Percentiles rank a stretch among this genome's conserved stretches.
Conservation (phyloP, 2,113 vertebrate species). For the Phalacrocorax pelagicus region DNA sequence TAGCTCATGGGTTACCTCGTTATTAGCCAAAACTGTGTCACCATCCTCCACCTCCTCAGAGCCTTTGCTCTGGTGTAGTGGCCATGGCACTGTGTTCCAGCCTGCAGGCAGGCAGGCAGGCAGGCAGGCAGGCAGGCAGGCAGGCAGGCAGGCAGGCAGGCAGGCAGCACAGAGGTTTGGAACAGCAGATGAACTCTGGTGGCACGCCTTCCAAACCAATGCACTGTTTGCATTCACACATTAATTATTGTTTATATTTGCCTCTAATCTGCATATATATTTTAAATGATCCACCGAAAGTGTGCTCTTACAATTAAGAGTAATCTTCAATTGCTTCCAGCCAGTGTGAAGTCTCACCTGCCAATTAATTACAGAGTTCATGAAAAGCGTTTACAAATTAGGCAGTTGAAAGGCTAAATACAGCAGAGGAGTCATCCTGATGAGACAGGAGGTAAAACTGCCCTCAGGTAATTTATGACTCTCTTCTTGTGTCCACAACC, state of each 20-base stretch:
- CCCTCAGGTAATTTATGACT: background rate
- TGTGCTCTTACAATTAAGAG: background rate
- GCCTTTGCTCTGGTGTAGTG: rapidly evolving
- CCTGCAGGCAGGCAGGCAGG: too few species aligned
- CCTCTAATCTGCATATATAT: background rate
- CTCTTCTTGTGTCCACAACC: background rate
- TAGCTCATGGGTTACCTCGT: background rate
- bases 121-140: too few species aligned
- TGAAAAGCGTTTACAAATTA: constrained; percentile 7
- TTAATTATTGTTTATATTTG: constrained; percentile 14
- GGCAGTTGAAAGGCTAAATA: background rate
- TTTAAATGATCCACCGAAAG: background rate
- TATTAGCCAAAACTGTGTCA: background rate
- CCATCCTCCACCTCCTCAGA: background rate
- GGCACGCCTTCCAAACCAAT: background rate
- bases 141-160: background rate
- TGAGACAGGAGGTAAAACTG: constrained; percentile 6
- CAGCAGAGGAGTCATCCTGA: background rate
- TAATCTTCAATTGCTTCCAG: constrained; percentile 32
- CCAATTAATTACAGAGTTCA: constrained; percentile 18
- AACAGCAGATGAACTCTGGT: background rate
- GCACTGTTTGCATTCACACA: background rate
- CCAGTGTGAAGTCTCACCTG: background rate
- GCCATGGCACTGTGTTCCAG: rapidly evolving
- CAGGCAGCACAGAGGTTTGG: rapidly evolving